Evolutionary conservation across 2,888 invertebrate genomes (phyloP).

Genomic region (Lasioglossum leucozonium): DNA sequence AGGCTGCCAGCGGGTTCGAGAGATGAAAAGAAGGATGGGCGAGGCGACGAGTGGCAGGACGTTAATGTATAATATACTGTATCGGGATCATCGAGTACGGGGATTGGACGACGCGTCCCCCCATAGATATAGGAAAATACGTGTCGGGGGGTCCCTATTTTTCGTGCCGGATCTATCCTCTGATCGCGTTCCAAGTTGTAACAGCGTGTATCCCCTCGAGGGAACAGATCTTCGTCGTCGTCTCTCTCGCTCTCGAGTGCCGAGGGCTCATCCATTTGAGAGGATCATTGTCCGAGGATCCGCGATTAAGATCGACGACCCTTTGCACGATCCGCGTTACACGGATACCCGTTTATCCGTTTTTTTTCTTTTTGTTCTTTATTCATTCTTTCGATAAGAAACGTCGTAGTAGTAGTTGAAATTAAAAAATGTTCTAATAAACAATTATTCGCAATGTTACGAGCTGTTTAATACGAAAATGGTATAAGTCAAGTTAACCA

Average conservation of each 20-base stretch:
- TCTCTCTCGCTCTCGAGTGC: slow-evolving; percentile 69
- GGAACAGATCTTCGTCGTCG: slow-evolving; percentile 69
- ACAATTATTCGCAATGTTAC: too few species aligned
- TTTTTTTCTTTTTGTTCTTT: slow-evolving; percentile 31
- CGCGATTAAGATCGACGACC: slow-evolving; percentile 80
- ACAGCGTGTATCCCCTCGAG: slow-evolving; percentile 75
- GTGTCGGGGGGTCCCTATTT: slow-evolving; percentile 61
- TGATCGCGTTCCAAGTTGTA: slow-evolving; percentile 41
- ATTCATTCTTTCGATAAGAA: background rate
- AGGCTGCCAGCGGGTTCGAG: background rate
- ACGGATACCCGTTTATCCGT: slow-evolving; percentile 50
- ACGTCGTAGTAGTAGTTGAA: too few species aligned
- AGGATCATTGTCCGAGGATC: slow-evolving; percentile 80
- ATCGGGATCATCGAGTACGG: slow-evolving; percentile 37
- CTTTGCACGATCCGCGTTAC: slow-evolving; percentile 72
- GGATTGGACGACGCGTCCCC: slow-evolving; percentile 60
- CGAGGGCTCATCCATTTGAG: slow-evolving; percentile 80
- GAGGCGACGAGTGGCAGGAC: slow-evolving; percentile 34
- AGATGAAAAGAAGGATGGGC: slow-evolving; percentile 35
- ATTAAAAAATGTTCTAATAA: too few species aligned
- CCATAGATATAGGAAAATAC: slow-evolving; percentile 54
- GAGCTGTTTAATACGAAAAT: too few species aligned
- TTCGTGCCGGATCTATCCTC: slow-evolving; percentile 17
- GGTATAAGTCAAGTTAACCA: too few species aligned
- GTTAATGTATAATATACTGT: slow-evolving; percentile 52